Evolutionary conservation across 2,113 vertebrate genomes (phyloP).

Genomic region (Hydrochoerus hydrochaeris): DNA sequence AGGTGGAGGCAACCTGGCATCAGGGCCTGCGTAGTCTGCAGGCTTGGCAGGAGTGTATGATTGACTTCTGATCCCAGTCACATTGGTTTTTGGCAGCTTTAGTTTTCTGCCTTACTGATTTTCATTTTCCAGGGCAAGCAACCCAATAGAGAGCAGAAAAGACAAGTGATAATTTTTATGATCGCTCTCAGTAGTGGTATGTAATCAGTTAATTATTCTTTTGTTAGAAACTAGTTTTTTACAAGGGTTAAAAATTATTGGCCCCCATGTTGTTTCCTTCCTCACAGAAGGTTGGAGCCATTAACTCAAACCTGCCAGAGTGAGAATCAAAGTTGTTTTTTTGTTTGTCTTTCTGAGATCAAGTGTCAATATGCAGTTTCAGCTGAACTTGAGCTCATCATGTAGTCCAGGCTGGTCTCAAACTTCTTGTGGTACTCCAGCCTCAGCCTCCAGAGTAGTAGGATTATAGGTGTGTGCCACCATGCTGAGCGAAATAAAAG

Average conservation of each 20-base stretch:
- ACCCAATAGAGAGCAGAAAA: neutral
- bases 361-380: too few relatives aligned
- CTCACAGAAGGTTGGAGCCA: neutral
- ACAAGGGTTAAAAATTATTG: neutral
- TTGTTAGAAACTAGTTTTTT: neutral
- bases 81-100: neutral
- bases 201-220: neutral
- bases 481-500: neutral
- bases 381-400: too few relatives aligned
- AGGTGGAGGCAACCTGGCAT: neutral
- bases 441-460: too few relatives aligned
- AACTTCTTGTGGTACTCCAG: too few relatives aligned
- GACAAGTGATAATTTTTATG: neutral
- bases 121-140: neutral
- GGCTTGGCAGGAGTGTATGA: neutral
- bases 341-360: too few relatives aligned
- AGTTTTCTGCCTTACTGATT: neutral
- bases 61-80: neutral
- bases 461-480: too few relatives aligned
- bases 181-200: neutral
- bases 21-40: neutral
- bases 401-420: too few relatives aligned
- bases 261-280: neutral
- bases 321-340: neutral
- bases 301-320: neutral